These are phyloP conservation scores for Apteryx owenii DNA, from an alignment of 2,113 vertebrate species.

Conservation along the genomic window DNA sequence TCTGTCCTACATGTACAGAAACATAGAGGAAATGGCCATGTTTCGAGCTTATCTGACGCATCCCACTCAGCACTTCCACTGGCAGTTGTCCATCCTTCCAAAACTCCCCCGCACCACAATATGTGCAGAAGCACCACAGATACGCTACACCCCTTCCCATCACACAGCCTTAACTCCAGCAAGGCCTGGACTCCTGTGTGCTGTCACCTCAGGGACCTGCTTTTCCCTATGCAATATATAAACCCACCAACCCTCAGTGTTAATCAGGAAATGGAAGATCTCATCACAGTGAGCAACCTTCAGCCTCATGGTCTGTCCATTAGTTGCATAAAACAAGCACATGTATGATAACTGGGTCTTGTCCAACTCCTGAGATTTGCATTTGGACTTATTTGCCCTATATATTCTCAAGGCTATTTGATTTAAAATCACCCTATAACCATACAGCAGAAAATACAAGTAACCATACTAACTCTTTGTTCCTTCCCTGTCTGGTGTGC, in stretches of 20 bases:
- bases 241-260: neutral
- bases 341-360: neutral
- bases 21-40: fast-evolving
- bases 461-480: too few species aligned
- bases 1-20: neutral
- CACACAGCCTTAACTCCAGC: neutral
- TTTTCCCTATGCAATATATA: neutral
- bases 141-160: neutral
- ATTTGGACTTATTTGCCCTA: neutral
- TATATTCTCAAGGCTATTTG: neutral
- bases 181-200: neutral
- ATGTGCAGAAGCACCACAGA: neutral
- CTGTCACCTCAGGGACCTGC: neutral
- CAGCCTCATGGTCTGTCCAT: neutral
- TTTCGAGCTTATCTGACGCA: neutral
- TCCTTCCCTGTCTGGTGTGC: neutral
- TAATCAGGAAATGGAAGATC: neutral
- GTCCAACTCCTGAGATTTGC: neutral
- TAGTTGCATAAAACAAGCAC: neutral
- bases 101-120: neutral
- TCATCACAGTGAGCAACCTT: neutral
- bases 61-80: neutral
- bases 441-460: neutral
- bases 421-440: neutral
- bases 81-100: neutral